These are phyloP conservation scores for Hippasteria phrygiana DNA, from an alignment of 53 echinoderm and acorn worm species.

Conservation along the genomic window DNA sequence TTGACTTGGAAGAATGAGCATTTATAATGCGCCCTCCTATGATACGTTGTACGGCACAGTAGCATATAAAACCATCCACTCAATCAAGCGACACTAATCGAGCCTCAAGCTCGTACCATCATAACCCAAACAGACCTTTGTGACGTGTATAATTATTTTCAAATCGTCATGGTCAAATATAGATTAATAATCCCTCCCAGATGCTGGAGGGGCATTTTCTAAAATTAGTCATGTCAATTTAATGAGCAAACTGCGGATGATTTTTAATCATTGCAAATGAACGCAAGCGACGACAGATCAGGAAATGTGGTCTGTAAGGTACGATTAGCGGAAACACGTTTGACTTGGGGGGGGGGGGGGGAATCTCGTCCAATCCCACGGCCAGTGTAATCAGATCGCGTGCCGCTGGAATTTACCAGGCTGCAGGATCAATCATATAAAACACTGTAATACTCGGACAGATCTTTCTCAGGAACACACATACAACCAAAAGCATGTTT, in stretches of 20 bases:
- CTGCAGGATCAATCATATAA: neutral
- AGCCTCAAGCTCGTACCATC: too few species aligned
- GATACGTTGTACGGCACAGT: too few species aligned
- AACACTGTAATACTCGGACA: too few species aligned
- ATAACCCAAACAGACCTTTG: too few species aligned
- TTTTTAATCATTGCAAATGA: neutral
- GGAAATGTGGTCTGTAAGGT: neutral
- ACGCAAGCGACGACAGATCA: neutral
- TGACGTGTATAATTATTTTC: neutral
- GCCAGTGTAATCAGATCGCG: neutral
- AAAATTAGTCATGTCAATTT: conserved; percentile 34
- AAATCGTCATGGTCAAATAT: neutral
- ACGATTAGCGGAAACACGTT: conserved; percentile 42
- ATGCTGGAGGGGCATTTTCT: neutral
- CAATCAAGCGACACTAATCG: too few species aligned
- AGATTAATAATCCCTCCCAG: conserved; percentile 24
- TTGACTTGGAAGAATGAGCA: too few species aligned
- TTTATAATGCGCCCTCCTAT: too few species aligned
- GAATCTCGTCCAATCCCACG: neutral
- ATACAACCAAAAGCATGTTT: too few species aligned
- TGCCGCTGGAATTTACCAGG: neutral
- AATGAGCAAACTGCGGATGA: conserved; percentile 16
- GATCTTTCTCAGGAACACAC: too few species aligned
- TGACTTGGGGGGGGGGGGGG: conserved; percentile 19
- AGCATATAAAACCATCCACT: too few species aligned